A percentile compares a stretch with the other conserved stretches of the same genome.
These are phyloP conservation scores for Aegithalos caudatus DNA, from an alignment of 2,113 vertebrate genomes.

Conservation along the genomic window DNA sequence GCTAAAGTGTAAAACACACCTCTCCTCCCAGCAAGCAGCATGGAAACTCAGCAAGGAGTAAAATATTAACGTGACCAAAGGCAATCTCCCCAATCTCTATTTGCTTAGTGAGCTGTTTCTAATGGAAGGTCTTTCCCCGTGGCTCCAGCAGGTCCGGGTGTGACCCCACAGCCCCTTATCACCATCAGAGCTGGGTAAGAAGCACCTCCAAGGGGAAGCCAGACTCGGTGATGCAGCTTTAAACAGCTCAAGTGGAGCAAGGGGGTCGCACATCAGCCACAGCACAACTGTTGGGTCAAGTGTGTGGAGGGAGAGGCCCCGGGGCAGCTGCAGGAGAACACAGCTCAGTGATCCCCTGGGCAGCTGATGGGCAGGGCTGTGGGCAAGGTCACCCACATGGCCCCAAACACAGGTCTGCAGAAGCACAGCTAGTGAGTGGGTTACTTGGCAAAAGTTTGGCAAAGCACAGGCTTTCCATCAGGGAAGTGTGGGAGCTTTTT, in stretches of 20 bases:
- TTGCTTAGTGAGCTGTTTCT: slow-evolving; percentile 41
- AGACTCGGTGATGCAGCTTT: neutral
- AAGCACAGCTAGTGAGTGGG: neutral
- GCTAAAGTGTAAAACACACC: slow-evolving; percentile 22
- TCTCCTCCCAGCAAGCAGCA: neutral
- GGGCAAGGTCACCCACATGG: neutral
- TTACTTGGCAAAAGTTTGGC: neutral
- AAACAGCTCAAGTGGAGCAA: neutral
- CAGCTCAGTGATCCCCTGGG: slow-evolving; percentile 31
- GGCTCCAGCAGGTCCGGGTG: neutral
- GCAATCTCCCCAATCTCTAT: slow-evolving; percentile 30
- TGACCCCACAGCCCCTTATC: neutral
- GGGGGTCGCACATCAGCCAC: neutral
- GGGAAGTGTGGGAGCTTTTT: neutral
- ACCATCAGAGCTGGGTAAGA: neutral
- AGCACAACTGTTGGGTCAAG: slow-evolving; percentile 66
- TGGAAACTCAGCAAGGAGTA: slow-evolving; percentile 48
- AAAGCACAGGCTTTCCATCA: neutral
- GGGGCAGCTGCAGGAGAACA: slow-evolving; percentile 71
- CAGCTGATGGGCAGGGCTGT: slow-evolving; percentile 57
- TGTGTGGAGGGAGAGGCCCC: slow-evolving; percentile 49
- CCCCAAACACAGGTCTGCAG: neutral
- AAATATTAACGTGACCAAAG: slow-evolving; percentile 73
- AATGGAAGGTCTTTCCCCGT: slow-evolving; percentile 18
- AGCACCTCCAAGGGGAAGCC: slow-evolving; percentile 1